Evolutionary conservation across 2,888 invertebrate species (phyloP).

Genomic region (Taphrorychus bicolor): DNA sequence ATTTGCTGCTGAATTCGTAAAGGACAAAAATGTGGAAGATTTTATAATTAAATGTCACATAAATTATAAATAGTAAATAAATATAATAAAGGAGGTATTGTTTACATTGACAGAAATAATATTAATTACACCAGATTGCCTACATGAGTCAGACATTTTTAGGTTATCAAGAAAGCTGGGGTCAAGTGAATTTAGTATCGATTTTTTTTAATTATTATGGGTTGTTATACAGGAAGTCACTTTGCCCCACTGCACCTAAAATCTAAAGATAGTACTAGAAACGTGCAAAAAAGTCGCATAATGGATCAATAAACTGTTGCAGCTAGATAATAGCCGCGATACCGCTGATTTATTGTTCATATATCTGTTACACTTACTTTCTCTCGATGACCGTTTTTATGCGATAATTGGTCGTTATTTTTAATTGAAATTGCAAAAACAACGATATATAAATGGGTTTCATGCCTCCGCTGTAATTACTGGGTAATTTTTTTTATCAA

Average conservation of each 20-base stretch:
- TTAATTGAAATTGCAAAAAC: conserved; percentile 38
- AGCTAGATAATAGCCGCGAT: conserved; percentile 30
- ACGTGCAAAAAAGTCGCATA: neutral
- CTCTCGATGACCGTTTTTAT: conserved; percentile 37
- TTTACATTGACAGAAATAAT: conserved; percentile 2
- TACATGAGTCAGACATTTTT: conserved; percentile 5
- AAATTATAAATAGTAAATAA: neutral
- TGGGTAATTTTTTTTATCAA: neutral
- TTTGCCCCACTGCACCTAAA: neutral
- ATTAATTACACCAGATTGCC: neutral
- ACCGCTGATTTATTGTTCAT: conserved; percentile 31
- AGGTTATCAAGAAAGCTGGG: neutral
- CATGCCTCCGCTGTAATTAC: conserved; percentile 32
- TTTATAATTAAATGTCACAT: conserved; percentile 1
- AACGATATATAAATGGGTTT: conserved; percentile 32
- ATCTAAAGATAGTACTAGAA: neutral
- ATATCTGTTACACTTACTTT: conserved; percentile 38
- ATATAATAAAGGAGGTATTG: neutral
- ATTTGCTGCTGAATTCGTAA: neutral
- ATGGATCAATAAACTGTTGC: conserved; percentile 1
- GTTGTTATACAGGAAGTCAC: no score
- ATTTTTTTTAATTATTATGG: neutral
- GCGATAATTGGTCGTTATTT: conserved; percentile 35
- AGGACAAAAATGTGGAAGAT: neutral
- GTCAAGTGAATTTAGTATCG: neutral